These are phyloP conservation scores for Cetoscarus ocellatus DNA, from an alignment of 2,797 vertebrate genomes.

Conservation along the genomic window DNA sequence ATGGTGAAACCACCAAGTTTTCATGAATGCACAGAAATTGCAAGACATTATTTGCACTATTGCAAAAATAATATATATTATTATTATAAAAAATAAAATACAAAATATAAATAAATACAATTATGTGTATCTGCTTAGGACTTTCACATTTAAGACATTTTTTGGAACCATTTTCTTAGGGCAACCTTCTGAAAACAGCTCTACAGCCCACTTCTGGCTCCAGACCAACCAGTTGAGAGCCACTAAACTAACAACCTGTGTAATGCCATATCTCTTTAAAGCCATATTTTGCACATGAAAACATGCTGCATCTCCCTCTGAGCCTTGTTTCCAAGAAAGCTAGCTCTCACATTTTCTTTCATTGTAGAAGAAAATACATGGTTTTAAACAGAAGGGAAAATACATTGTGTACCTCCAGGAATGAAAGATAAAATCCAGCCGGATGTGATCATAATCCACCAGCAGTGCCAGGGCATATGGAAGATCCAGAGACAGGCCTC, in stretches of 20 bases:
- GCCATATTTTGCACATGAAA: slow-evolving; percentile 4
- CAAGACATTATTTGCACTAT: too few species aligned
- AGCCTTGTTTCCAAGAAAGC: slow-evolving; percentile 2
- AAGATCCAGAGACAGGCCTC: slow-evolving; percentile 58
- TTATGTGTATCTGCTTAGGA: too few species aligned
- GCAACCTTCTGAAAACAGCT: too few species aligned
- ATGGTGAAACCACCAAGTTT: too few species aligned
- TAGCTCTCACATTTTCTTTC: slow-evolving; percentile 10
- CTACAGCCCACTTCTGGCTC: too few species aligned
- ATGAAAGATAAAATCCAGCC: slow-evolving; percentile 36
- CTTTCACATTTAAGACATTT: too few species aligned
- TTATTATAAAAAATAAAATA: too few species aligned
- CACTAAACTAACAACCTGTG: neutral
- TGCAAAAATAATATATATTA: too few species aligned
- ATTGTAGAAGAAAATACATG: slow-evolving; percentile 30
- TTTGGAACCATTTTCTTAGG: too few species aligned
- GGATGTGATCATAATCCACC: slow-evolving; percentile 58
- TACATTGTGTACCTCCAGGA: slow-evolving; percentile 16
- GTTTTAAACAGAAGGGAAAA: slow-evolving; percentile 32
- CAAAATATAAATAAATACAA: too few species aligned
- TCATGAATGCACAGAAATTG: too few species aligned
- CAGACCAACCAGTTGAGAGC: too few species aligned
- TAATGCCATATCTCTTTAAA: slow-evolving; percentile 9
- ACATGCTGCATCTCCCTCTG: neutral
- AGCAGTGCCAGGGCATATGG: slow-evolving; percentile 58